Percentiles rank a stretch among this genome's conserved stretches.
These are phyloP conservation scores for Carapus acus DNA, from an alignment of 2,797 vertebrate genomes.

Conservation along the genomic window DNA sequence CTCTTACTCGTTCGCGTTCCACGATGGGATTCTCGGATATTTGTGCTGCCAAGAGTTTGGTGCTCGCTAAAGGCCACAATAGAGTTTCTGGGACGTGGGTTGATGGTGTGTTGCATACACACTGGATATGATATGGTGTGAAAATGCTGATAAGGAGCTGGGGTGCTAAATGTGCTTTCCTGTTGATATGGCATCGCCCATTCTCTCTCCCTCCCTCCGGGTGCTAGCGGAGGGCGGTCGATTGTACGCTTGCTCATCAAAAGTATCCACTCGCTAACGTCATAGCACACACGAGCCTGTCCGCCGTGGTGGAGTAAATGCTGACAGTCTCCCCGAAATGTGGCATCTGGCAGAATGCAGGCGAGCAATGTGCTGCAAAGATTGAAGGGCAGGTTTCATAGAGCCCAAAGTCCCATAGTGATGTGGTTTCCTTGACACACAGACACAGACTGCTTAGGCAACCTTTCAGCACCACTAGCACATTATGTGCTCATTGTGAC, in stretches of 20 bases:
- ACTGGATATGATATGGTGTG: not conserved
- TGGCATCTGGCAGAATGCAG: not conserved
- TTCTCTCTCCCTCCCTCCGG: not conserved
- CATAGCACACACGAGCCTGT: not conserved
- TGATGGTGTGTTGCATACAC: not conserved
- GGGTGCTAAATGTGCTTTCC: constrained; percentile 28
- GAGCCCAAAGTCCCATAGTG: not conserved
- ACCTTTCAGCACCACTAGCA: too few relatives aligned
- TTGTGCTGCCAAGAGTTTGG: too few relatives aligned
- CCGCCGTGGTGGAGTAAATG: not conserved
- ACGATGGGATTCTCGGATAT: not conserved
- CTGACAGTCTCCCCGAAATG: not conserved
- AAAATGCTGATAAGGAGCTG: constrained; percentile 29
- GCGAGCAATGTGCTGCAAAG: constrained; percentile 1
- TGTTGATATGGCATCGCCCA: constrained; percentile 17
- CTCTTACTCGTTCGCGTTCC: not conserved
- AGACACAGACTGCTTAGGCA: too few relatives aligned
- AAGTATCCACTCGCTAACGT: too few relatives aligned
- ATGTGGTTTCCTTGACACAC: too few relatives aligned
- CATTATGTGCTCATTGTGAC: not conserved
- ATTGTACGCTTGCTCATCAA: too few relatives aligned
- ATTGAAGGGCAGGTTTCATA: constrained; percentile 24
- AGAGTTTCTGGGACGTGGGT: not conserved
- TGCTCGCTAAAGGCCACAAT: too few relatives aligned
- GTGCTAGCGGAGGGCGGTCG: too few relatives aligned